Conservation (phyloP, 2,888 invertebrate species). For the Eupelmus urozonus region DNA sequence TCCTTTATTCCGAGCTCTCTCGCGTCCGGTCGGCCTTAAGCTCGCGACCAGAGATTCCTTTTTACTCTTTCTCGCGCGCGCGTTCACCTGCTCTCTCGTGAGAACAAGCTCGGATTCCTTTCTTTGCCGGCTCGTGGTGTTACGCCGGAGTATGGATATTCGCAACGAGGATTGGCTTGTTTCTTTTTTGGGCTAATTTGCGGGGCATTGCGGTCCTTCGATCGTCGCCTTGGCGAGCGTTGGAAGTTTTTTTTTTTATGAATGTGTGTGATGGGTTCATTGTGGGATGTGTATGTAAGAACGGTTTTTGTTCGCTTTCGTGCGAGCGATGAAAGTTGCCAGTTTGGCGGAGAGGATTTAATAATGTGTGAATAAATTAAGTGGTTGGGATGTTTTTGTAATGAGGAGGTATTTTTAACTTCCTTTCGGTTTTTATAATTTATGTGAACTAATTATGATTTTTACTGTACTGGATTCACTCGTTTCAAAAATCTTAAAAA, state of each 20-base stretch:
- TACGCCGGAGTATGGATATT: background rate
- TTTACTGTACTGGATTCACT: too few species aligned
- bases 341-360: too few species aligned
- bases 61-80: background rate
- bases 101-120: background rate
- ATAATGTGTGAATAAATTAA: too few species aligned
- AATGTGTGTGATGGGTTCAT: background rate
- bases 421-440: too few species aligned
- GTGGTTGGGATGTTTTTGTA: too few species aligned
- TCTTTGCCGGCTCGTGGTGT: too few species aligned
- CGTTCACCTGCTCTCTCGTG: conserved; percentile 15
- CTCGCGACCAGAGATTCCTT: conserved; percentile 14
- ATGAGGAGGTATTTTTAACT: too few species aligned
- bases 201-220: conserved; percentile 7
- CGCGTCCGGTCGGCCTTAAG: conserved; percentile 12
- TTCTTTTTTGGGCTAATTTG: background rate
- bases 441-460: too few species aligned
- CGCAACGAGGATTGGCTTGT: background rate
- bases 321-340: too few species aligned
- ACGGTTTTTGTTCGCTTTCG: background rate
- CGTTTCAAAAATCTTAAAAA: too few species aligned
- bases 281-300: background rate
- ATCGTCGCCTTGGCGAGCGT: background rate
- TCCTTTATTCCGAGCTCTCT: background rate
- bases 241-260: background rate